Percentiles rank a stretch among this genome's conserved stretches.
Conservation (phyloP, 2,888 invertebrate species). For the Ichneumoninae sp. region DNA sequence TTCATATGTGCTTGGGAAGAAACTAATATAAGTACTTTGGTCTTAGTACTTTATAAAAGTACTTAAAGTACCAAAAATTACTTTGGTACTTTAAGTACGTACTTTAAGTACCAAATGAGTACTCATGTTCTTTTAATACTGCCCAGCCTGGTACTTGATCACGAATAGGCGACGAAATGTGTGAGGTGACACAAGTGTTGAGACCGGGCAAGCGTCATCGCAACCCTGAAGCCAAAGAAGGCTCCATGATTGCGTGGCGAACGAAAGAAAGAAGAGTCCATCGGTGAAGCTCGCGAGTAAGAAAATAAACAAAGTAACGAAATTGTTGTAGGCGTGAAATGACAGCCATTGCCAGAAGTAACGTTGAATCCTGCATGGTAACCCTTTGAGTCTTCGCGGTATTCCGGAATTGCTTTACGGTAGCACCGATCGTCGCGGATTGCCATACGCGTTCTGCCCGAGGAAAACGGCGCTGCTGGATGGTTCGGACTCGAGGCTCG, state of each 20-base stretch:
- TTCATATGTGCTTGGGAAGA: too few species aligned
- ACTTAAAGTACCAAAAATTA: too few species aligned
- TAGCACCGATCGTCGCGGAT: slow-evolving; percentile 43
- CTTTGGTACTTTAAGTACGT: too few species aligned
- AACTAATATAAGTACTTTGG: too few species aligned
- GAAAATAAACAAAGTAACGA: slow-evolving; percentile 16
- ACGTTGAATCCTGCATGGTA: slow-evolving; percentile 22
- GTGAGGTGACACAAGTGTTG: slow-evolving; percentile 16
- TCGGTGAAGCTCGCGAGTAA: slow-evolving; percentile 6
- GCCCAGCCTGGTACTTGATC: neutral
- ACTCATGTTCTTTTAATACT: too few species aligned
- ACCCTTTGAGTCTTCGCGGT: slow-evolving; percentile 28
- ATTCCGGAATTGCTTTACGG: slow-evolving; percentile 51
- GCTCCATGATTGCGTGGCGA: slow-evolving; percentile 11
- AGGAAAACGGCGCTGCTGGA: slow-evolving; percentile 22
- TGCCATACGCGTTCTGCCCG: slow-evolving; percentile 45
- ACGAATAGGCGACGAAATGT: slow-evolving; percentile 18
- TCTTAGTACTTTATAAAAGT: too few species aligned
- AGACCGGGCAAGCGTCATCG: slow-evolving; percentile 17
- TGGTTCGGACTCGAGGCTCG: neutral
- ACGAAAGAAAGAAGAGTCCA: slow-evolving; percentile 36
- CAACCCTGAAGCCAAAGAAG: slow-evolving; percentile 42
- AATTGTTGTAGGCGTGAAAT: slow-evolving; percentile 57
- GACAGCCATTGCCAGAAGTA: slow-evolving; percentile 37
- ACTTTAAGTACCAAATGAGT: too few species aligned